phyloP scores from a whole-genome alignment of 2,797 vertebrate genomes.

The Syndactyla subalaris region DNA sequence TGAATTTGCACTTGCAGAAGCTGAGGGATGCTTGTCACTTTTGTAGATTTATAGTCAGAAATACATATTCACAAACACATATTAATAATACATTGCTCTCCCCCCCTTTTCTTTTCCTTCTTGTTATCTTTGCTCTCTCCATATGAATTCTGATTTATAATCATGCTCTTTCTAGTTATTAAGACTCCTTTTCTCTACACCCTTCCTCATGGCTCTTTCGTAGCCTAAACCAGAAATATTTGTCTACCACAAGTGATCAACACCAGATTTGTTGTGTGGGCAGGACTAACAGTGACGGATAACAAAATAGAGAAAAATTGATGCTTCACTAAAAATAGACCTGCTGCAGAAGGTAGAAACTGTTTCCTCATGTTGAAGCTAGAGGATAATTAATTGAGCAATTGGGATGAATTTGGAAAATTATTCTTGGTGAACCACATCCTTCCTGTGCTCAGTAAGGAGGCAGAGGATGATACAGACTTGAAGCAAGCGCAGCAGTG shows the following conservation, averaged over 20 bases:
- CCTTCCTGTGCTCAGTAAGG: conserved; percentile 44
- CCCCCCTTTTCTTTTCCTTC: not conserved
- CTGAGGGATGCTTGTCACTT: not conserved
- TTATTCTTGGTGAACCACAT: conserved; percentile 71
- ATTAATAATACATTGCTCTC: not conserved
- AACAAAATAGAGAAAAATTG: conserved; percentile 41
- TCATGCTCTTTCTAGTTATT: not conserved
- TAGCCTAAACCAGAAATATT: conserved; percentile 26
- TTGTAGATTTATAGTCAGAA: not conserved
- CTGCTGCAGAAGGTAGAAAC: conserved; percentile 62
- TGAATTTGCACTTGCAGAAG: not conserved
- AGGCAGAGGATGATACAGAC: not conserved
- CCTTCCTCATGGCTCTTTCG: not conserved
- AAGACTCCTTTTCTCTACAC: not conserved
- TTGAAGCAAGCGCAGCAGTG: not conserved
- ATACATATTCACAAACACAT: not conserved
- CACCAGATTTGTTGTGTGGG: conserved; percentile 63
- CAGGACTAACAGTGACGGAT: conserved; percentile 15
- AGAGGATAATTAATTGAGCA: conserved; percentile 65
- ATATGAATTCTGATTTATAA: not conserved
- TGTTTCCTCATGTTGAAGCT: conserved; percentile 60
- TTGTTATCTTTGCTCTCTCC: not conserved
- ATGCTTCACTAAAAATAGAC: conserved; percentile 65
- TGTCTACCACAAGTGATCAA: conserved; percentile 42
- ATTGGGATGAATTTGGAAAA: conserved; percentile 63